Evolutionary conservation across 2,797 vertebrate species (phyloP).

Genomic region (Hydrophis major): DNA sequence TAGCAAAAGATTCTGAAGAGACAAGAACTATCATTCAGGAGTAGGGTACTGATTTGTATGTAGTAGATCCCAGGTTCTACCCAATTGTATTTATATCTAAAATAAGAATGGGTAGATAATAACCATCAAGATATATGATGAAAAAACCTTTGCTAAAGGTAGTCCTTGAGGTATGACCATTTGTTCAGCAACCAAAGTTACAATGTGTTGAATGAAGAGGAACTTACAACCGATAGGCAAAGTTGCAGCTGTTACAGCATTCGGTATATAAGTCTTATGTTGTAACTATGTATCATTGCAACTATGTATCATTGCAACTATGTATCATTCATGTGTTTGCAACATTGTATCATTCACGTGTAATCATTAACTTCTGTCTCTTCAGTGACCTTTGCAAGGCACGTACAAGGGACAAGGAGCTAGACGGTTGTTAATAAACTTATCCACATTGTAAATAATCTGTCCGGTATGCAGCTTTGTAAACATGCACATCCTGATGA

Average conservation of each 20-base stretch:
- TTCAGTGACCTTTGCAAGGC: too few species aligned
- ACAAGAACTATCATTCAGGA: not conserved
- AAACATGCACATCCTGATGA: too few species aligned
- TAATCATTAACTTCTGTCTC: too few species aligned
- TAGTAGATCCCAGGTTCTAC: not conserved
- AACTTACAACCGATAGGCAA: not conserved
- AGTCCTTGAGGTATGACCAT: not conserved
- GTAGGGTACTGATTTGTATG: not conserved
- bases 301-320: too few species aligned
- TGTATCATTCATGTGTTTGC: too few species aligned
- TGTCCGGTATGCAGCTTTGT: too few species aligned
- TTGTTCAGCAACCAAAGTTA: not conserved
- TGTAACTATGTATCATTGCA: too few species aligned
- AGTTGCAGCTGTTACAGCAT: not conserved
- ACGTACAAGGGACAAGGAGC: too few species aligned
- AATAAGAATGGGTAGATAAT: not conserved
- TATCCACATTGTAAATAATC: too few species aligned
- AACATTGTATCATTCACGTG: too few species aligned
- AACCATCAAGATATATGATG: not conserved
- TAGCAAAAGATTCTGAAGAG: not conserved
- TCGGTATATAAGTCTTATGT: too few species aligned
- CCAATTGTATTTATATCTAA: not conserved
- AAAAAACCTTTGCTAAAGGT: not conserved
- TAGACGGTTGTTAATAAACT: too few species aligned
- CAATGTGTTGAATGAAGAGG: not conserved